These are phyloP conservation scores for Bicyclus anynana DNA, from an alignment of 1,140 invertebrate genomes.

Conservation along the genomic window DNA sequence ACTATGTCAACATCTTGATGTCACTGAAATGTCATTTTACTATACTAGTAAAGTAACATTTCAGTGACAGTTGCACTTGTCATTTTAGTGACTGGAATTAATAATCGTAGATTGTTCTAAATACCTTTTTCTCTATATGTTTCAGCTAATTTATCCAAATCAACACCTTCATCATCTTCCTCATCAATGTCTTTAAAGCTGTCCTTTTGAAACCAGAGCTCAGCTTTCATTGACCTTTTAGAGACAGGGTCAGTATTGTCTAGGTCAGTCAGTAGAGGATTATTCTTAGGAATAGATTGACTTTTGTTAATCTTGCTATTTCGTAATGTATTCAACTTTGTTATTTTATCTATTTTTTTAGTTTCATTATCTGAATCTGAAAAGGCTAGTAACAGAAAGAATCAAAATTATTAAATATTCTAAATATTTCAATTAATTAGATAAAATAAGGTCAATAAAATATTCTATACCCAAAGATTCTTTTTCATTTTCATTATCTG, in stretches of 20 bases:
- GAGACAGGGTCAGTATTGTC: slow-evolving; percentile 86
- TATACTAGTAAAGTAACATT: no score
- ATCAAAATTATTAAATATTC: background rate
- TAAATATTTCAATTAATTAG: no score
- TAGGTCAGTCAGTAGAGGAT: slow-evolving; percentile 92
- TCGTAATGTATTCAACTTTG: slow-evolving; percentile 66
- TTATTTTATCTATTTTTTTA: slow-evolving; percentile 59
- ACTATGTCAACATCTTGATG: no score
- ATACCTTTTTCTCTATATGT: slow-evolving; percentile 85
- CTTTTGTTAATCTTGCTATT: slow-evolving; percentile 56
- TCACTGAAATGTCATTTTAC: no score
- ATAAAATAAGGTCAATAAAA: no score
- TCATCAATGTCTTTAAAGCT: slow-evolving; percentile 89
- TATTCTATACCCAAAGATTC: slow-evolving; percentile 83
- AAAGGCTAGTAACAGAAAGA: slow-evolving; percentile 70
- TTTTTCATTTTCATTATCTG: slow-evolving; percentile 76
- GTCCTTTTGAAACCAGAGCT: slow-evolving; percentile 94
- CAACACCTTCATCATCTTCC: slow-evolving; percentile 91
- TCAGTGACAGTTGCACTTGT: no score
- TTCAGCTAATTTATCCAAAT: slow-evolving; percentile 88
- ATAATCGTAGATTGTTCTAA: no score
- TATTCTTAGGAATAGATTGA: slow-evolving; percentile 70
- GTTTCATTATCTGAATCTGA: slow-evolving; percentile 74
- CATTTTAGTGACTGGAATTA: no score
- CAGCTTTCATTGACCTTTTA: slow-evolving; percentile 85